Evolutionary conservation across 1,140 invertebrate species (phyloP), one percentile per base, ranked within the genome.

Genomic region (Scaptomyza pallida): DNA sequence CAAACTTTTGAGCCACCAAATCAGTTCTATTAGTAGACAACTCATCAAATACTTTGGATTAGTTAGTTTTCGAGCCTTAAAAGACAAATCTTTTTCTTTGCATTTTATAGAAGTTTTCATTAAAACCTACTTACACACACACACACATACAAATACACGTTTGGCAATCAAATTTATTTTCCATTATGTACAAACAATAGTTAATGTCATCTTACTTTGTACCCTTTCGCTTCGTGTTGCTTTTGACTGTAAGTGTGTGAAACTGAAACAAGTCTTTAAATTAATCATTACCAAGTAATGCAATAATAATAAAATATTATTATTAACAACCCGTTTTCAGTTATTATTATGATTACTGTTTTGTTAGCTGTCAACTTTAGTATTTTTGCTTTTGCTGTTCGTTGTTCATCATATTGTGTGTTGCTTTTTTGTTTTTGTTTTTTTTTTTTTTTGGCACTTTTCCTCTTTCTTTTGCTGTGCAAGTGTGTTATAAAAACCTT

Each of bases 211-310:
- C 47, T 52, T 23, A 12, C 30, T 41, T 30, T 6, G 26, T 17
- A 5, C 44, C 19, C 21, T 43, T 41, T 41, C 6, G 10, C 57
- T 17, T 10, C 9, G 3, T 23, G 12, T 23, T 17, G 37, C 13
- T 26, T n/a, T 52, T n/a, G n/a, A 8, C 8, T 10, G 33, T 50
- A 35, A 48, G 15, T 67, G 26, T 56, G 41, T 62, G 23, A 57
- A 79, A 80, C 65, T 80, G 51, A 72, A 60, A 65, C 65, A 72
- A 81, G 61, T 57, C 51, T 44, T 43, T 21, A 61, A 70, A 79
- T 83, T 75, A 85, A 83, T 83, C 80, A 85, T 85, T 83, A 79
- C 80, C 80, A 75, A 69, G 79, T 83, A 85, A 83, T 83, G 79
- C 79, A 83, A 83, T 83, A 85, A 82, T 73, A 83, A 83, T 83